phyloP scores from a whole-genome alignment of 2,113 vertebrate genomes.

The Telmatochromis brachygnathus region DNA sequence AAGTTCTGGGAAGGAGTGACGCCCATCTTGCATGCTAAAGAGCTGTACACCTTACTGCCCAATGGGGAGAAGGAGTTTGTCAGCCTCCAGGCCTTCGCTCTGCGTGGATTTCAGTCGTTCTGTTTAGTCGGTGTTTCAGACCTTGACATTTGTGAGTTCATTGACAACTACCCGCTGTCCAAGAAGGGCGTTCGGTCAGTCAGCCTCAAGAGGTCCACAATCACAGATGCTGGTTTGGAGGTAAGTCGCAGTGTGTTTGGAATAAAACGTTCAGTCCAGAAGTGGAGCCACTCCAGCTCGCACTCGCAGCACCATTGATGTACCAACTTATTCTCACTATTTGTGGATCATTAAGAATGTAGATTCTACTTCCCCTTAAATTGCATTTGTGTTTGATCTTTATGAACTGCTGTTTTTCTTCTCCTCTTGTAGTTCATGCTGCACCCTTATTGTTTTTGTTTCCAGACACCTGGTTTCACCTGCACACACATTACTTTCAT shows the following conservation, averaged over 20 bases:
- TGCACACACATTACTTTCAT: neutral
- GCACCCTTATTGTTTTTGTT: fast-evolving
- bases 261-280: neutral
- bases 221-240: constrained; percentile 95
- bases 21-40: constrained; percentile 93
- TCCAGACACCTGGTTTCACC: neutral
- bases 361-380: neutral
- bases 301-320: neutral
- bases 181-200: constrained; percentile 97
- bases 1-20: constrained; percentile 97
- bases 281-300: neutral
- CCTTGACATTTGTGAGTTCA: constrained; percentile 99
- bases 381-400: neutral
- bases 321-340: neutral
- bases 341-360: neutral
- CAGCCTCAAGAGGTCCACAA: constrained; percentile 97
- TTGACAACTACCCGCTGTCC: constrained; percentile 97
- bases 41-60: constrained; percentile 88
- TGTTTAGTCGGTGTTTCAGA: constrained; percentile 97
- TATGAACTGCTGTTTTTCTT: neutral
- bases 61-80: constrained; percentile 94
- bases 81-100: constrained; percentile 91
- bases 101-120: constrained; percentile 92
- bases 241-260: constrained; percentile 59
- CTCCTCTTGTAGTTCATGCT: neutral